These are phyloP conservation scores for Ceratitis capitata DNA, from an alignment of 1,140 invertebrate genomes.

Conservation along the genomic window DNA sequence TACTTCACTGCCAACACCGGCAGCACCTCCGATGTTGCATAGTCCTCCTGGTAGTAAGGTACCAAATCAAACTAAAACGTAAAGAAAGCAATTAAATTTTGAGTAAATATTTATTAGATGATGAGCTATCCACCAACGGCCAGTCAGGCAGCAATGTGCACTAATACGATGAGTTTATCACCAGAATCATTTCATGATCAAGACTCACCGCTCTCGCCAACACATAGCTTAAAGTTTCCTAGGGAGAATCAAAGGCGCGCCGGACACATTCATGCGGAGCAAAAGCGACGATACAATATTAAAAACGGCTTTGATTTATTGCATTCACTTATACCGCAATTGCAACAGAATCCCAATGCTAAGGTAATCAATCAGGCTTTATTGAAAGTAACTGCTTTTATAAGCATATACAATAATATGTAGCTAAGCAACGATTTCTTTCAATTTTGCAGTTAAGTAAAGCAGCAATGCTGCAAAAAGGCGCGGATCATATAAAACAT, in stretches of 20 bases:
- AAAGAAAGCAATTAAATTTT: neutral
- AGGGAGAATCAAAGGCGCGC: conserved; percentile 71
- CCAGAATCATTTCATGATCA: conserved; percentile 63
- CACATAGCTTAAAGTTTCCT: conserved; percentile 62
- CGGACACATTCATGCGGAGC: conserved; percentile 96
- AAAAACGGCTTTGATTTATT: conserved; percentile 97
- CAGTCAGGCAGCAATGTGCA: conserved; percentile 19
- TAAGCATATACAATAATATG: conserved; percentile 14
- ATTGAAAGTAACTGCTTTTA: conserved; percentile 20
- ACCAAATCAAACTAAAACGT: neutral
- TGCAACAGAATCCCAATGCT: conserved; percentile 88
- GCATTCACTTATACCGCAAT: conserved; percentile 91
- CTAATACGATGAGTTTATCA: conserved; percentile 51
- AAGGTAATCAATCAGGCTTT: conserved; percentile 73
- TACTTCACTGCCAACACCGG: conserved; percentile 55
- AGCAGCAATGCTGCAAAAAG: conserved; percentile 96
- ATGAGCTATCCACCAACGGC: conserved; percentile 44
- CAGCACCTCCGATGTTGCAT: conserved; percentile 49
- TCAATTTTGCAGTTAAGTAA: conserved; percentile 77
- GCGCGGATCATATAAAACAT: conserved; percentile 94
- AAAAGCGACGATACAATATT: conserved; percentile 96
- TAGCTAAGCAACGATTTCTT: neutral
- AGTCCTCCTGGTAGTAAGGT: conserved; percentile 55
- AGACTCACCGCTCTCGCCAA: conserved; percentile 65
- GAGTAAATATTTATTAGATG: conserved; percentile 29